Conservation (phyloP, 2,888 invertebrate species). For the Odontocolon sp. region DNA sequence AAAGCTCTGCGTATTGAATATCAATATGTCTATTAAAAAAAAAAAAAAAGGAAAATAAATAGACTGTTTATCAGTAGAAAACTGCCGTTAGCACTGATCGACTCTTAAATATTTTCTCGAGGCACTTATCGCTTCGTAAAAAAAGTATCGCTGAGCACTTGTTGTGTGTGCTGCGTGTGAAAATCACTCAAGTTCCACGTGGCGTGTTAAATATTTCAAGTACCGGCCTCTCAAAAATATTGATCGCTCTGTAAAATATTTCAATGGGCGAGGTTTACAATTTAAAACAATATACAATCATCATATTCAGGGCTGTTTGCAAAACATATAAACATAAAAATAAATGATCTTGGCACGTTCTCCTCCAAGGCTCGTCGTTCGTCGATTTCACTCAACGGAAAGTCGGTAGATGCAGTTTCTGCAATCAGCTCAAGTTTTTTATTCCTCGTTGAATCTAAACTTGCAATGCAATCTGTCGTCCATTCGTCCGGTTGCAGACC, state of each 20-base stretch:
- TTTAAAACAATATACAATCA: neutral
- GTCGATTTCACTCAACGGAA: constrained; percentile 65
- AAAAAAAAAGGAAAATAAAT: constrained; percentile 29
- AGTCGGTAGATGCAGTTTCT: constrained; percentile 50
- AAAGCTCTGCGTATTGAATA: too few relatives aligned
- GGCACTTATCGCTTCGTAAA: constrained; percentile 37
- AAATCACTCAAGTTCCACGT: constrained; percentile 50
- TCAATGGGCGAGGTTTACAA: neutral
- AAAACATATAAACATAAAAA: neutral
- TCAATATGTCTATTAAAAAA: too few relatives aligned
- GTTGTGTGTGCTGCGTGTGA: constrained; percentile 32
- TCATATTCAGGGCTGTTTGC: neutral
- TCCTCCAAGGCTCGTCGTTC: constrained; percentile 62
- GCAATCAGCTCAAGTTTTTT: constrained; percentile 31
- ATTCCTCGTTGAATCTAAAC: neutral
- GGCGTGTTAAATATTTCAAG: constrained; percentile 46
- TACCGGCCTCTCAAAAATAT: neutral
- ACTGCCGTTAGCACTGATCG: neutral
- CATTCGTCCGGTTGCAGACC: neutral
- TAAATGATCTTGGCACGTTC: constrained; percentile 15
- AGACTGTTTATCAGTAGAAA: constrained; percentile 20
- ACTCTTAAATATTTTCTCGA: constrained; percentile 26
- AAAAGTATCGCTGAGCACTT: neutral
- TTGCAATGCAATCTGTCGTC: constrained; percentile 32
- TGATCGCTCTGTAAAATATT: too few relatives aligned